Conservation (phyloP, 2,888 invertebrate genomes). For the Machimus atricapillus region DNA sequence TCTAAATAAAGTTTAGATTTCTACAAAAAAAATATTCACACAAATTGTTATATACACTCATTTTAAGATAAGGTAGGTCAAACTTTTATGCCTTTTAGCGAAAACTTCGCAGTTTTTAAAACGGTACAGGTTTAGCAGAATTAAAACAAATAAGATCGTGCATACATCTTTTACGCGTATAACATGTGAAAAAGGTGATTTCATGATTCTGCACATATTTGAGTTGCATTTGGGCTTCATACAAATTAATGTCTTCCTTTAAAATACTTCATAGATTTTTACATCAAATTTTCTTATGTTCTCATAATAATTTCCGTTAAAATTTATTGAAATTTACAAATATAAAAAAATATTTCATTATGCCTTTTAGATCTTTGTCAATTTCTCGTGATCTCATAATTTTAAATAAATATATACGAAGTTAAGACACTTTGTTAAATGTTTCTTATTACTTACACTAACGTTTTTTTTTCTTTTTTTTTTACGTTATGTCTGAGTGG, state of each 20-base stretch:
- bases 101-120: background rate
- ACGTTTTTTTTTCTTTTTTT: background rate
- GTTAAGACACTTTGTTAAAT: constrained; percentile 40
- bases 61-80: background rate
- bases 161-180: background rate
- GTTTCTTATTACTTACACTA: constrained; percentile 31
- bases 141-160: background rate
- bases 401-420: constrained; percentile 35
- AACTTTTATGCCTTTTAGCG: background rate
- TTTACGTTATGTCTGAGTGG: background rate
- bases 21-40: background rate
- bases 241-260: background rate
- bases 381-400: constrained; percentile 34
- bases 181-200: background rate
- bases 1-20: background rate
- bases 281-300: constrained; percentile 30
- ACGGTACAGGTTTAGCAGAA: background rate
- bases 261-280: constrained; percentile 21
- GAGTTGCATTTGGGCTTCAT: background rate
- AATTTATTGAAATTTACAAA: constrained; percentile 42
- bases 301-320: constrained; percentile 23
- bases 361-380: constrained; percentile 27
- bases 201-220: background rate
- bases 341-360: constrained; percentile 42
- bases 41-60: background rate